These are phyloP conservation scores for Stichopus chloronotus DNA, from an alignment of 35 echinoderm and acorn worm genomes.

Conservation along the genomic window DNA sequence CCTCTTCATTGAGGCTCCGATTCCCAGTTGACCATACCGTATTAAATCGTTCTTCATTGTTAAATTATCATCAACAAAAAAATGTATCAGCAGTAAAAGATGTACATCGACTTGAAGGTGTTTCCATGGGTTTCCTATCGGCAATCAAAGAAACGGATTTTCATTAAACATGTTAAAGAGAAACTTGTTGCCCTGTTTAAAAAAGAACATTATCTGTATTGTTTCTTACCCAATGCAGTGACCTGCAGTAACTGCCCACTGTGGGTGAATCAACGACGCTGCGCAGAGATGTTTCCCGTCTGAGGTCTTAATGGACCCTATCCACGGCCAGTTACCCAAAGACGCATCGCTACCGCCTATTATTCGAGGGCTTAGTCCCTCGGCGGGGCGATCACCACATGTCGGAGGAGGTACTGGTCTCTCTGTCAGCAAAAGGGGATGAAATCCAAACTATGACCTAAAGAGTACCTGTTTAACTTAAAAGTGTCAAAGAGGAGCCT, in stretches of 20 bases:
- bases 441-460: too few species aligned
- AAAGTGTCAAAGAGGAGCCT: background rate
- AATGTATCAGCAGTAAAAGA: too few species aligned
- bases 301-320: constrained; percentile 47
- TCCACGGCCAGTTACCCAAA: constrained; percentile 67
- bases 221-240: constrained; percentile 58
- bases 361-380: constrained; percentile 35
- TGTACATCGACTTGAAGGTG: too few species aligned
- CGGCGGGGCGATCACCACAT: constrained; percentile 41
- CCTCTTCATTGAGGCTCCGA: too few species aligned
- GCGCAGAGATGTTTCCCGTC: constrained; percentile 53
- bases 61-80: too few species aligned
- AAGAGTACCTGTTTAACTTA: too few species aligned
- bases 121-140: too few species aligned
- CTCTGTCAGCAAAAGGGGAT: background rate
- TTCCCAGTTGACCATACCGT: too few species aligned
- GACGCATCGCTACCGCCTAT: constrained; percentile 55
- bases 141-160: too few species aligned
- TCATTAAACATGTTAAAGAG: too few species aligned
- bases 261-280: constrained; percentile 59
- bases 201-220: background rate
- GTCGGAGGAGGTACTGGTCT: background rate
- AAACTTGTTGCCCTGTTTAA: too few species aligned
- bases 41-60: too few species aligned
- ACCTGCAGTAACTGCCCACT: constrained; percentile 65